A percentile compares a stretch with the other conserved stretches of the same genome.
These are phyloP conservation scores for Caranx melampygus DNA, from an alignment of 2,113 vertebrate genomes.

Conservation along the genomic window DNA sequence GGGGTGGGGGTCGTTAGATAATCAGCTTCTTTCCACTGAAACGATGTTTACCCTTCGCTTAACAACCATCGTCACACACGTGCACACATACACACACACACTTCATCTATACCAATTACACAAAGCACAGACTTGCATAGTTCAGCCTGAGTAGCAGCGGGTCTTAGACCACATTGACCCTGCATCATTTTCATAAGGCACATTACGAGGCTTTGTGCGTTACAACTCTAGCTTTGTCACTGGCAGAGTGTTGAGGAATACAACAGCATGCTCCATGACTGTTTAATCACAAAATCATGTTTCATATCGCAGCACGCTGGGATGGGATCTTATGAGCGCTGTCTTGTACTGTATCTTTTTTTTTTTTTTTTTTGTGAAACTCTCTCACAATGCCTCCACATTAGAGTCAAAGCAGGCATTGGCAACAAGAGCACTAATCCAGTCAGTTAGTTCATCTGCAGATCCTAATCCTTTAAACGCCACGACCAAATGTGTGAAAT, in stretches of 20 bases:
- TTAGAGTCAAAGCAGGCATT: too few relatives aligned
- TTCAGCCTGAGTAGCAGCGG: slow-evolving; percentile 29
- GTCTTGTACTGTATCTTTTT: slow-evolving; percentile 31
- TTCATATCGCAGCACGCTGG: slow-evolving; percentile 39
- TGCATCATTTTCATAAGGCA: slow-evolving; percentile 16
- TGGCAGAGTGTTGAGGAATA: slow-evolving; percentile 42
- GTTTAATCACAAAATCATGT: slow-evolving; percentile 71
- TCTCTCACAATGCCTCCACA: slow-evolving; percentile 47
- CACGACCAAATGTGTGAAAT: slow-evolving; percentile 68
- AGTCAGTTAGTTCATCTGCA: slow-evolving; percentile 68
- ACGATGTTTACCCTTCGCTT: slow-evolving; percentile 65
- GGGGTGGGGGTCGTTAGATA: slow-evolving; percentile 11
- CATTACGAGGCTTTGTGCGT: slow-evolving; percentile 36
- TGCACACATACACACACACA: slow-evolving; percentile 19
- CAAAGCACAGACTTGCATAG: slow-evolving; percentile 50
- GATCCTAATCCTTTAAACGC: slow-evolving; percentile 71
- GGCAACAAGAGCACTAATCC: slow-evolving; percentile 70
- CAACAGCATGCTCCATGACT: slow-evolving; percentile 50
- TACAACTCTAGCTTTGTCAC: slow-evolving; percentile 29
- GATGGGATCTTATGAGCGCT: slow-evolving; percentile 60
- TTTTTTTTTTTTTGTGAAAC: not conserved
- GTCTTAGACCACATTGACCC: slow-evolving; percentile 9
- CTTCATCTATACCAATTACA: slow-evolving; percentile 31
- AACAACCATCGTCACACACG: slow-evolving; percentile 62
- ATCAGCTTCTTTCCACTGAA: slow-evolving; percentile 39